Evolutionary conservation across 2,113 vertebrate species (phyloP).

Genomic region (Myrmecophaga tridactyla): DNA sequence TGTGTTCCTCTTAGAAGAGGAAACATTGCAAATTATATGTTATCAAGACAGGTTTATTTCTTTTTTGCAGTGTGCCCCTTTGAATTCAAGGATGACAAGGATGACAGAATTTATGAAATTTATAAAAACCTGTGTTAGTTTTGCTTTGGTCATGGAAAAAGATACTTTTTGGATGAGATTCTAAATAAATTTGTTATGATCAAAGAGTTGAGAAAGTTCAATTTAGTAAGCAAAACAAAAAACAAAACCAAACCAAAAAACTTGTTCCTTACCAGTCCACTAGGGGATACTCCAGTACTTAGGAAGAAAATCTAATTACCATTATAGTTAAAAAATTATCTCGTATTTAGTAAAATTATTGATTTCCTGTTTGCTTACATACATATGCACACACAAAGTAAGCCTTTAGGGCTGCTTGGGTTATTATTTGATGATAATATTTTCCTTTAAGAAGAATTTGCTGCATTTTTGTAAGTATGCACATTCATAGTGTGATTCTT

Average conservation of each 20-base stretch:
- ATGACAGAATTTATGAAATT: neutral
- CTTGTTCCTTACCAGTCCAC: constrained; percentile 71
- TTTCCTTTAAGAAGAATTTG: neutral
- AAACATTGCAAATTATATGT: neutral
- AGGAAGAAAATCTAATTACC: constrained; percentile 32
- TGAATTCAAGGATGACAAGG: neutral
- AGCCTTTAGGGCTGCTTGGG: neutral
- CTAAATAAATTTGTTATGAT: constrained; percentile 23
- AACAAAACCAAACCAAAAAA: neutral
- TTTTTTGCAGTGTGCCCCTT: neutral
- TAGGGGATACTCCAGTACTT: constrained; percentile 80
- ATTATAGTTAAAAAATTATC: neutral
- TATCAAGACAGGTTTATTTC: constrained; percentile 17
- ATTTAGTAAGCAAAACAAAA: constrained; percentile 3
- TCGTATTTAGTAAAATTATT: neutral
- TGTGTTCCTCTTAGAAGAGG: neutral
- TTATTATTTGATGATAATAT: neutral
- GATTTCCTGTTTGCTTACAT: neutral
- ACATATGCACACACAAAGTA: neutral
- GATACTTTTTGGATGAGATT: neutral
- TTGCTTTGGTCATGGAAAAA: neutral
- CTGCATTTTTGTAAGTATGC: constrained; percentile 36
- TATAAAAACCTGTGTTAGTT: neutral
- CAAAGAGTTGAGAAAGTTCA: neutral
- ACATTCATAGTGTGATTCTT: neutral